Conservation (phyloP, 2,797 vertebrate genomes). For the Prunella strophiata region DNA sequence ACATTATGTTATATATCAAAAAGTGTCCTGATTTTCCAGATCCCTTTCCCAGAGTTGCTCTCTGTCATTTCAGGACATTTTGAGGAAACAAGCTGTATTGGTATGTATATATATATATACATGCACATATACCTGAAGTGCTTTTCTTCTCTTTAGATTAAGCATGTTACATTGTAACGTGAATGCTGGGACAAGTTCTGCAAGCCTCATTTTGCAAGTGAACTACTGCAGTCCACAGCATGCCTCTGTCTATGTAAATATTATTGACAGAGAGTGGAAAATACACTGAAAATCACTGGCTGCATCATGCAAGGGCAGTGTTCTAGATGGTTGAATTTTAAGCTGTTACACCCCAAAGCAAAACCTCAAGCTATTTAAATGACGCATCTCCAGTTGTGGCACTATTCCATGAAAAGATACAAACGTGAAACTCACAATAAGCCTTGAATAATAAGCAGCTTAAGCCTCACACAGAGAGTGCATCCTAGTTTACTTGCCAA, state of each 20-base stretch:
- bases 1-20: not conserved
- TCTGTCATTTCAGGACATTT: not conserved
- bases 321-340: not conserved
- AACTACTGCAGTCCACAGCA: not conserved
- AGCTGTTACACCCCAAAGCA: not conserved
- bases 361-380: not conserved
- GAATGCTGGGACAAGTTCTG: not conserved
- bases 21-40: not conserved
- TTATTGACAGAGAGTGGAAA: not conserved
- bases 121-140: accelerated
- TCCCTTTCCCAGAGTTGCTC: not conserved
- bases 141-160: not conserved
- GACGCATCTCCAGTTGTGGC: not conserved
- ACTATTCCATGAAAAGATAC: not conserved
- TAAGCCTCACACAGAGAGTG: not conserved
- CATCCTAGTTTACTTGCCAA: not conserved
- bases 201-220: not conserved
- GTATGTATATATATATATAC: too few species aligned
- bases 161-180: not conserved
- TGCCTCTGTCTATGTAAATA: not conserved
- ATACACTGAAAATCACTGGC: not conserved
- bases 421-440: not conserved
- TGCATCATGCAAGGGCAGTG: accelerated
- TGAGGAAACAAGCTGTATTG: not conserved
- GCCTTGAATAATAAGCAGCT: not conserved